phyloP scores from a whole-genome alignment of 2,888 invertebrate species.

The Lymantria dispar region DNA sequence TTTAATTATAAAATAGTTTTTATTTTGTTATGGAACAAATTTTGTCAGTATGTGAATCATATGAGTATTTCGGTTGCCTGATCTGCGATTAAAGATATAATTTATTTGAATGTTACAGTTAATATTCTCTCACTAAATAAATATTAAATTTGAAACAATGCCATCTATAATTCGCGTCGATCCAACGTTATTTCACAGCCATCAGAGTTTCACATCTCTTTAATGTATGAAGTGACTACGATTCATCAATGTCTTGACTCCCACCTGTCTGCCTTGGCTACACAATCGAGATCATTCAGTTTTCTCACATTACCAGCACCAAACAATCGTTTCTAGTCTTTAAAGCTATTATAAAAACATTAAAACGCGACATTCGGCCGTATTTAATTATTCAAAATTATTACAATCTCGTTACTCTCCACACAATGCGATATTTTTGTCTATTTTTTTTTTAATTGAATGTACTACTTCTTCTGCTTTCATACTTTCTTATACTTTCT shows the following conservation, averaged over 20 bases:
- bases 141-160: constrained; percentile 24
- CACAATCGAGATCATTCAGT: constrained; percentile 32
- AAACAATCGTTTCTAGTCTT: constrained; percentile 15
- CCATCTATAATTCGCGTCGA: constrained; percentile 23
- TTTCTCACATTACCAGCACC: constrained; percentile 43
- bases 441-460: constrained; percentile 46
- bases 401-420: constrained; percentile 39
- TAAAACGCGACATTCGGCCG: constrained; percentile 29
- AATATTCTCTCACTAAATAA: constrained; percentile 8
- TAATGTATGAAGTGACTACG: constrained; percentile 23
- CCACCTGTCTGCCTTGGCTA: constrained; percentile 29
- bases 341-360: constrained; percentile 43
- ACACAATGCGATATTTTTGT: constrained; percentile 48
- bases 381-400: constrained; percentile 37
- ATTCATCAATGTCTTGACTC: constrained; percentile 39
- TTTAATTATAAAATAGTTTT: constrained; percentile 1
- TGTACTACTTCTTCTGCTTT: constrained; percentile 43
- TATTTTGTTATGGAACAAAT: background rate
- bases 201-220: constrained; percentile 28
- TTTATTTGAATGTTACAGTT: background rate
- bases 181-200: constrained; percentile 22
- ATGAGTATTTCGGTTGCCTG: background rate
- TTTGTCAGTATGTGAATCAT: no score
- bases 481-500: constrained; percentile 61
- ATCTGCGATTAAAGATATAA: background rate